These are phyloP conservation scores for Drosophila antonietae DNA, from an alignment of 2,888 invertebrate species.

Conservation along the genomic window DNA sequence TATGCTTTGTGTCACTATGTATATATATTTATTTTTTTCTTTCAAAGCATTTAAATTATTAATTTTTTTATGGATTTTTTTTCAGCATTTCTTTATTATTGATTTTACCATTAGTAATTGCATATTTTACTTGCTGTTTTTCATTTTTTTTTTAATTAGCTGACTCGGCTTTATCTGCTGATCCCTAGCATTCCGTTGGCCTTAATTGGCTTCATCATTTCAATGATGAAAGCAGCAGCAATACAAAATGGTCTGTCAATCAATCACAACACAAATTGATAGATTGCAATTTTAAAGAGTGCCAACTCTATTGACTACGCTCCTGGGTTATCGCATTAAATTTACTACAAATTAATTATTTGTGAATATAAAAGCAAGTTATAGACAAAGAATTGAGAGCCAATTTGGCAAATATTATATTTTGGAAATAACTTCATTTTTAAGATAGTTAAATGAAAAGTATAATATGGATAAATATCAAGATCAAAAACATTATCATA, in stretches of 20 bases:
- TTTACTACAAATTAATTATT: not conserved
- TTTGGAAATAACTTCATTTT: too few relatives aligned
- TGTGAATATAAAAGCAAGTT: not conserved
- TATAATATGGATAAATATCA: too few relatives aligned
- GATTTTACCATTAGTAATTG: constrained; percentile 69
- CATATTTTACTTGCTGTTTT: constrained; percentile 58
- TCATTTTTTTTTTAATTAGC: constrained; percentile 74
- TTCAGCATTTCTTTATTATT: constrained; percentile 38
- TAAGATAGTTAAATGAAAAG: too few relatives aligned
- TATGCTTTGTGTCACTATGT: constrained; percentile 36
- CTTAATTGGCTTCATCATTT: constrained; percentile 50
- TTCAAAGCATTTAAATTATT: constrained; percentile 64
- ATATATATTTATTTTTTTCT: not conserved
- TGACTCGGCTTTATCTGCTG: constrained; percentile 54
- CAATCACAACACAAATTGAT: constrained; percentile 46
- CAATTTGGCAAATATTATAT: too few relatives aligned
- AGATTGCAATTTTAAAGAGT: constrained; percentile 49
- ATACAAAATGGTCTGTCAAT: constrained; percentile 73
- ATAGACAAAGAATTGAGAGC: too few relatives aligned
- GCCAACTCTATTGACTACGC: constrained; percentile 9
- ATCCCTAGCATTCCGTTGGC: constrained; percentile 15
- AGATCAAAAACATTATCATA: too few relatives aligned
- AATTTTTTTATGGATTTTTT: constrained; percentile 54
- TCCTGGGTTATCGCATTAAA: not conserved
- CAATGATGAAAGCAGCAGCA: constrained; percentile 28